A percentile compares a stretch with the other conserved stretches of the same genome.
Evolutionary conservation across 2,113 vertebrate genomes (phyloP).

Genomic region (Pandion haliaetus): DNA sequence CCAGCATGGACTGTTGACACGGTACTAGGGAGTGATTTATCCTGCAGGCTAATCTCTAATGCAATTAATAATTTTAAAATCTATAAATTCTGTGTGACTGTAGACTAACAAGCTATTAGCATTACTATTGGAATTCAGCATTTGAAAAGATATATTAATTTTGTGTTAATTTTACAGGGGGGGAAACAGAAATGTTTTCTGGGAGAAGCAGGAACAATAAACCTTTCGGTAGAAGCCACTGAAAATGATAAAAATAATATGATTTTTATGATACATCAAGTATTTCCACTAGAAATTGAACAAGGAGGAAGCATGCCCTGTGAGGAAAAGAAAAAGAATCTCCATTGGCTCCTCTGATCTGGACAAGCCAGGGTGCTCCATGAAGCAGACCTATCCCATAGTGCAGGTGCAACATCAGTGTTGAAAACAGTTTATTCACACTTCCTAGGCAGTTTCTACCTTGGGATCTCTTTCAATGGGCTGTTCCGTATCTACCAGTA

Average conservation of each 20-base stretch:
- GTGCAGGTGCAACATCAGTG: not conserved
- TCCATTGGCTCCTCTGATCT: not conserved
- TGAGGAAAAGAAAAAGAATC: not conserved
- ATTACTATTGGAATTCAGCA: not conserved
- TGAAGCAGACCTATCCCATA: not conserved
- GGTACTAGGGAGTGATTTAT: not conserved
- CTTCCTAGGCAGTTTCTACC: not conserved
- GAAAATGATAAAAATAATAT: not conserved
- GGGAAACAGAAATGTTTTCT: not conserved
- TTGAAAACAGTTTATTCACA: not conserved
- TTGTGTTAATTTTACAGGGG: not conserved
- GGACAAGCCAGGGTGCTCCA: not conserved
- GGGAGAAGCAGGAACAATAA: not conserved
- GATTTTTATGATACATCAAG: not conserved
- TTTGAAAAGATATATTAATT: not conserved
- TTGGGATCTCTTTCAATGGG: not conserved
- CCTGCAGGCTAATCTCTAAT: constrained; percentile 11
- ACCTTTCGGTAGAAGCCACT: not conserved
- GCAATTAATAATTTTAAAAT: constrained; percentile 38
- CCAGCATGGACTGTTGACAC: not conserved
- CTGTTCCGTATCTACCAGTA: not conserved
- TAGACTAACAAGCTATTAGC: constrained; percentile 15
- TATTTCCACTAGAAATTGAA: not conserved
- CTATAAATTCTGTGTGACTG: constrained; percentile 41
- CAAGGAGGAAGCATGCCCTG: not conserved